phyloP scores from a whole-genome alignment of 1,140 invertebrate genomes.

The Apis mellifera region Amel_HAv3.1 CM009939.2:7538001-7538500 shows the following conservation, averaged over 20 bases:
- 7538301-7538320: neutral
- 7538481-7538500: neutral
- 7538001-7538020: too few relatives aligned
- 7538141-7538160: neutral
- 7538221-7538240: constrained; percentile 32
- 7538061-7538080: neutral
- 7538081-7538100: neutral
- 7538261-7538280: neutral
- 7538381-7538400: neutral
- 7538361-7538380: neutral
- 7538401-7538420: neutral
- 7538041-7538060: neutral
- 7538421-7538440: neutral
- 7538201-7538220: constrained; percentile 38
- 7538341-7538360: neutral
- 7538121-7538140: too few relatives aligned
- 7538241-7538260: constrained; percentile 45
- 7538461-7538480: neutral
- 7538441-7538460: neutral
- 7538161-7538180: neutral
- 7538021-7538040: neutral
- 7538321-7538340: neutral
- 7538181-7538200: constrained; percentile 20
- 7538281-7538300: neutral
- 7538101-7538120: neutral